Conservation (phyloP, 2,113 vertebrate species). For the Mobula hypostoma region DNA sequence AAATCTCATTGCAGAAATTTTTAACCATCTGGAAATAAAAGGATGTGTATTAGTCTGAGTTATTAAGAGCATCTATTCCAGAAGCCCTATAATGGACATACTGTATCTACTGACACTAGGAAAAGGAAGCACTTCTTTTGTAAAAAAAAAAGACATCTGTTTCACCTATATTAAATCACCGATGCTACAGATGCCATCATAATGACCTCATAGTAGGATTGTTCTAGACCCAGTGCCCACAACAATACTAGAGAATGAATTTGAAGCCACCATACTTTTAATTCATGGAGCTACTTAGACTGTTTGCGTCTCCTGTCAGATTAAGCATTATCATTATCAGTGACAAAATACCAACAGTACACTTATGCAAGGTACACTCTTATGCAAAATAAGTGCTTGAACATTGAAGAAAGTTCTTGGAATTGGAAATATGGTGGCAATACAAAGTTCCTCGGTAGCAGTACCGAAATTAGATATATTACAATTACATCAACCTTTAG, state of each 20-base stretch:
- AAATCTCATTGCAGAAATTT: conserved; percentile 83
- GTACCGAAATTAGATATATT: background rate
- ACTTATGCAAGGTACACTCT: background rate
- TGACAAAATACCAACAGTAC: background rate
- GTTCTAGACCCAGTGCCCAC: background rate
- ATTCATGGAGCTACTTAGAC: background rate
- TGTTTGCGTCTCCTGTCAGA: background rate
- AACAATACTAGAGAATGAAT: background rate
- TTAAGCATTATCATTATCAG: background rate
- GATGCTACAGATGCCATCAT: background rate
- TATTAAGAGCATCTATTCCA: background rate
- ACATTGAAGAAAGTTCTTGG: background rate
- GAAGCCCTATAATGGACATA: background rate
- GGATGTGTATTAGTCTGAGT: conserved; percentile 35
- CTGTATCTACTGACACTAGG: background rate
- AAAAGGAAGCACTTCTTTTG: background rate
- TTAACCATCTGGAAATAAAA: conserved; percentile 77
- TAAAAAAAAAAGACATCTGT: too few species aligned
- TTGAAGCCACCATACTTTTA: background rate
- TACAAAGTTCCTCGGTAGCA: background rate
- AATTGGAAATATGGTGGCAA: background rate
- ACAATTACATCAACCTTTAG: background rate
- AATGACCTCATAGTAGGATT: background rate
- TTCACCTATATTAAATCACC: background rate
- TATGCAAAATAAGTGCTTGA: background rate